These are phyloP conservation scores for Dasypolia templi DNA, from an alignment of 2,888 invertebrate species.

Conservation along the genomic window DNA sequence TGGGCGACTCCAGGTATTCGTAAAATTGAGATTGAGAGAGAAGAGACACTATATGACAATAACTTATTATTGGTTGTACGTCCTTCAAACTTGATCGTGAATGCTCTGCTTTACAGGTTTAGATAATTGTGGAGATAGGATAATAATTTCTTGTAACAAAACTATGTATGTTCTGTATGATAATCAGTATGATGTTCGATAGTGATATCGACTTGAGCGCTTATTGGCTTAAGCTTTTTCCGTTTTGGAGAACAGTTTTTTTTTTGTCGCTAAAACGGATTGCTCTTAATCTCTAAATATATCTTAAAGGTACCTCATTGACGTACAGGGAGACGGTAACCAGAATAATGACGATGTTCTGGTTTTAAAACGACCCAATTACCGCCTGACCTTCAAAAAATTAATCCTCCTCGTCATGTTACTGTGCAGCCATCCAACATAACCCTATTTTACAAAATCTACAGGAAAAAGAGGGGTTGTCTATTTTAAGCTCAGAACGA, in stretches of 20 bases:
- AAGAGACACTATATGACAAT: neutral
- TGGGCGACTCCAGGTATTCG: too few species aligned
- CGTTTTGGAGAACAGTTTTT: neutral
- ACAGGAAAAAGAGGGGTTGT: constrained; percentile 54
- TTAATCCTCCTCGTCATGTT: constrained; percentile 24
- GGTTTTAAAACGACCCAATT: constrained; percentile 29
- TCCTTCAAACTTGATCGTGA: neutral
- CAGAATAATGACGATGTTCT: neutral
- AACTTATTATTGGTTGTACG: neutral
- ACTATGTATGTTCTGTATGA: neutral
- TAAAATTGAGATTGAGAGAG: neutral
- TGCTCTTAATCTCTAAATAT: neutral
- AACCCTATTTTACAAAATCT: constrained; percentile 39
- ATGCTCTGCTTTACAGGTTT: neutral
- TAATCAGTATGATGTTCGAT: neutral
- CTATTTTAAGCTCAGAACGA: constrained; percentile 52
- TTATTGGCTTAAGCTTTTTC: neutral
- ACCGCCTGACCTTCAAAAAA: constrained; percentile 47
- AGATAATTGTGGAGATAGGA: too few species aligned
- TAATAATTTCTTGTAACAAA: neutral
- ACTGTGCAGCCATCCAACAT: constrained; percentile 35
- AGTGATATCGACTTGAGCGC: neutral
- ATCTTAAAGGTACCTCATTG: neutral
- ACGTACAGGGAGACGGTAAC: neutral
- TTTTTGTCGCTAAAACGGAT: neutral